These are phyloP conservation scores for Synanthedon tipuliformis DNA, from an alignment of 2,888 invertebrate species.

Conservation along the genomic window DNA sequence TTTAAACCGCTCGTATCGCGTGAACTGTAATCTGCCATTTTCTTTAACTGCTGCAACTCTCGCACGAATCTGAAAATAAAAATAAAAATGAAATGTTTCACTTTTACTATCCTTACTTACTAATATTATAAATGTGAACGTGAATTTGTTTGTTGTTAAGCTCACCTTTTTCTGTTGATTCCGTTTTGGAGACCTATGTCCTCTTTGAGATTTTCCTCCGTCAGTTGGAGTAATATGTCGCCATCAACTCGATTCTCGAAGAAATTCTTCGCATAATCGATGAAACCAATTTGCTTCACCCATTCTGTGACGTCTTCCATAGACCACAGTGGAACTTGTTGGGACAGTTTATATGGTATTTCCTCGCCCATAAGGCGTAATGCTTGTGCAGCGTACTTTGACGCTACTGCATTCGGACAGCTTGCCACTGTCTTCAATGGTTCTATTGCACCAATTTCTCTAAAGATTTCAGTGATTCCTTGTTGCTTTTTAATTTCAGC, in stretches of 20 bases:
- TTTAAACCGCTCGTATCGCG: slow-evolving; percentile 92
- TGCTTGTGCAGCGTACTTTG: slow-evolving; percentile 95
- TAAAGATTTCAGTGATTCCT: slow-evolving; percentile 90
- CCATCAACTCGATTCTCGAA: slow-evolving; percentile 95
- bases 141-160: too few relatives aligned
- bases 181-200: slow-evolving; percentile 95
- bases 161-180: slow-evolving; percentile 88
- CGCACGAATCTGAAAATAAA: slow-evolving; percentile 84
- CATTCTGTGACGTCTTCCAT: slow-evolving; percentile 96
- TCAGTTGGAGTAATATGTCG: slow-evolving; percentile 91
- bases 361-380: slow-evolving; percentile 93
- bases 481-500: slow-evolving; percentile 97
- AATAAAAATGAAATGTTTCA: background rate
- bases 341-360: slow-evolving; percentile 96
- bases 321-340: slow-evolving; percentile 98
- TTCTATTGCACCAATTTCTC: slow-evolving; percentile 94
- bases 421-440: slow-evolving; percentile 96
- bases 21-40: slow-evolving; percentile 96
- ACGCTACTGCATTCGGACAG: slow-evolving; percentile 97
- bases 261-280: slow-evolving; percentile 85
- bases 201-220: slow-evolving; percentile 90
- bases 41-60: slow-evolving; percentile 92
- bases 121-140: too few relatives aligned
- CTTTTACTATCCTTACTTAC: too few relatives aligned
- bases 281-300: slow-evolving; percentile 98